Base-by-base conservation (phyloP, 2,113 vertebrate genomes). In the Platanista minor region DNA sequence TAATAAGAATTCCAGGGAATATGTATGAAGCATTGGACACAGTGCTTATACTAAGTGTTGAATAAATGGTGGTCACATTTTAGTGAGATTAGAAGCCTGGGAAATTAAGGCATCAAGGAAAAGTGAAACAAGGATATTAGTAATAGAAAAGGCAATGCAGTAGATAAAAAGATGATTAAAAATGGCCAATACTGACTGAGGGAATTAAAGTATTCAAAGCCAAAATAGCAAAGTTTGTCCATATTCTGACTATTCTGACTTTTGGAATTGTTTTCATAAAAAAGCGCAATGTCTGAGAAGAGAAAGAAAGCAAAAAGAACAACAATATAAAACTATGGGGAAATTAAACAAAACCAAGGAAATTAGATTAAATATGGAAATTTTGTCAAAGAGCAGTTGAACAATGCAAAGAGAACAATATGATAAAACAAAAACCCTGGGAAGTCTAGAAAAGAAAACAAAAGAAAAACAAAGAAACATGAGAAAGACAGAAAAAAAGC, bases 341-440 rank as follows among this genome's bases (percentile, higher is more conserved):
- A 93, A 95, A 94, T 90, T 33, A 87, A 94, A 87, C 31, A 67
- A 87, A 78, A 80, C 29, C 12, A 90, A 77, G 33, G 77, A 95
- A 88, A 97, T 86, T 91, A 89, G 49, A 96, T 95, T 95, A 86
- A 92, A 92, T 61, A 46, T 61, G 52, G 8, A 89, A 96, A 43
- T 86, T 97, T 66, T 52, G 91, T 91, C 74, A 87, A 90, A 95
- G 46, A 94, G 9, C 54, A 66, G 6, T 67, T 57, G 52, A 86
- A 91, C 75, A 96, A 96, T 85, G 49, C 39, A 14, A n/a, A 95
- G 31, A 83, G 83, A 91, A 87, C 59, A 96, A 54, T 93, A 52
- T 97, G 77, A 80, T 91, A 94, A 93, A 96, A 94, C 64, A 81
- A 88, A 84, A 93, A 15, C 41, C n/a, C 14, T 87, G 43, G 59